Evolutionary conservation across 1,140 invertebrate genomes (phyloP).

Genomic region (Scaptomyza graminum): DNA sequence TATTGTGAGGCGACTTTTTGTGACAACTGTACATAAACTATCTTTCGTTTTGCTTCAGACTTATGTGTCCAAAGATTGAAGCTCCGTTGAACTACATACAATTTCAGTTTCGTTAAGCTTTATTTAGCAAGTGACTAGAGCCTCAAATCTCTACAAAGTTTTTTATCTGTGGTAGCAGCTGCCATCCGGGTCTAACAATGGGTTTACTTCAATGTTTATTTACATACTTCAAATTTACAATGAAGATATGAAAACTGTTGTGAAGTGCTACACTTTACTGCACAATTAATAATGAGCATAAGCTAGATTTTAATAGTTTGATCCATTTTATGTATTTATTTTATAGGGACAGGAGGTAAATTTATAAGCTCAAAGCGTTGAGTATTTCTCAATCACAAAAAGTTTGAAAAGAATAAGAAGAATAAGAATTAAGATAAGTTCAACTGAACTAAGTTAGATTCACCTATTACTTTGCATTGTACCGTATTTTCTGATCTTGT

Average conservation of each 20-base stretch:
- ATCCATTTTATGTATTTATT: no score
- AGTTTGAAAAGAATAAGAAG: no score
- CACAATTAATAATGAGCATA: no score
- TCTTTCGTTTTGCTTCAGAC: conserved; percentile 5
- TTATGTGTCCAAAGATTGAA: conserved; percentile 30
- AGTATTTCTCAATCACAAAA: no score
- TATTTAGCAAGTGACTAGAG: conserved; percentile 15
- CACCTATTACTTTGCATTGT: no score
- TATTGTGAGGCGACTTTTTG: conserved; percentile 51
- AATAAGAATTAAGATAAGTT: no score
- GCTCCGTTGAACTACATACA: conserved; percentile 38
- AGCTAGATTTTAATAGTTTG: no score
- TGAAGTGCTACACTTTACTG: not conserved
- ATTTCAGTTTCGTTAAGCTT: conserved; percentile 37
- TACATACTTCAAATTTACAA: not conserved
- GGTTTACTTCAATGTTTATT: not conserved
- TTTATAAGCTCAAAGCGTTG: no score
- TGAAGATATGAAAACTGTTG: conserved; percentile 7
- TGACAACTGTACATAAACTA: conserved; percentile 55
- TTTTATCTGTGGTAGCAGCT: conserved; percentile 60
- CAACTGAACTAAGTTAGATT: no score
- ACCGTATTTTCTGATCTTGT: no score
- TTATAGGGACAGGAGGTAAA: no score
- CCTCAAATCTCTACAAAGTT: conserved; percentile 7
- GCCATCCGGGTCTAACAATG: conserved; percentile 29